Evolutionary conservation across 2,113 vertebrate genomes (phyloP).

Genomic region (Alaudala cheleensis): DNA sequence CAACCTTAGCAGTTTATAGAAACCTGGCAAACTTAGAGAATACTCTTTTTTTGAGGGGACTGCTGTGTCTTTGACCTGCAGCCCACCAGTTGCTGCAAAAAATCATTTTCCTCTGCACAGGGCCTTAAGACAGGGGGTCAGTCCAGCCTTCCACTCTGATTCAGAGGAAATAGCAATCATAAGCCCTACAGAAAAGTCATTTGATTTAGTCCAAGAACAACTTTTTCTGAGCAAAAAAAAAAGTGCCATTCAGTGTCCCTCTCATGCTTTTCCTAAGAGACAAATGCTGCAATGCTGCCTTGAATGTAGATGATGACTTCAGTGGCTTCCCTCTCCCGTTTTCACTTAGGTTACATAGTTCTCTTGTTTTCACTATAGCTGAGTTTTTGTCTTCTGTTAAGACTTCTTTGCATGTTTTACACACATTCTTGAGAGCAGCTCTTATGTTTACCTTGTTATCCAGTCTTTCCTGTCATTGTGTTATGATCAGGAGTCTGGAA

Average conservation of each 20-base stretch:
- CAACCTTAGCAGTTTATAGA: background rate
- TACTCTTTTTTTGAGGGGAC: background rate
- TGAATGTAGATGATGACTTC: background rate
- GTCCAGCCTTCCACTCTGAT: background rate
- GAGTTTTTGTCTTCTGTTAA: background rate
- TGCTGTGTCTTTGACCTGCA: background rate
- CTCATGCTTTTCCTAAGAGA: background rate
- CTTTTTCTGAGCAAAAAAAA: background rate
- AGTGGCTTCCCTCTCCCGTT: background rate
- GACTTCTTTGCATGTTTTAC: background rate
- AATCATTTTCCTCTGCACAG: background rate
- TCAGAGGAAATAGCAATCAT: background rate
- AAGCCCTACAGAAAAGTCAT: background rate
- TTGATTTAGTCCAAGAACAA: background rate
- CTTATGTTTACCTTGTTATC: background rate
- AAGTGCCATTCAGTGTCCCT: background rate
- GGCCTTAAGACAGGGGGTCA: background rate
- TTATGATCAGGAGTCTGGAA: background rate
- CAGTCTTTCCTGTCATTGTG: background rate
- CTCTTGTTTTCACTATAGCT: background rate
- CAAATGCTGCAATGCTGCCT: background rate
- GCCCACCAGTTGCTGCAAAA: background rate
- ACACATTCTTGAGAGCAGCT: background rate
- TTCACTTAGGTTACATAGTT: background rate
- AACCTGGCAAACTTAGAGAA: background rate